These are phyloP conservation scores for Tetranychus cinnabarinus DNA, from an alignment of 1,140 invertebrate species.

Conservation along the genomic window DNA sequence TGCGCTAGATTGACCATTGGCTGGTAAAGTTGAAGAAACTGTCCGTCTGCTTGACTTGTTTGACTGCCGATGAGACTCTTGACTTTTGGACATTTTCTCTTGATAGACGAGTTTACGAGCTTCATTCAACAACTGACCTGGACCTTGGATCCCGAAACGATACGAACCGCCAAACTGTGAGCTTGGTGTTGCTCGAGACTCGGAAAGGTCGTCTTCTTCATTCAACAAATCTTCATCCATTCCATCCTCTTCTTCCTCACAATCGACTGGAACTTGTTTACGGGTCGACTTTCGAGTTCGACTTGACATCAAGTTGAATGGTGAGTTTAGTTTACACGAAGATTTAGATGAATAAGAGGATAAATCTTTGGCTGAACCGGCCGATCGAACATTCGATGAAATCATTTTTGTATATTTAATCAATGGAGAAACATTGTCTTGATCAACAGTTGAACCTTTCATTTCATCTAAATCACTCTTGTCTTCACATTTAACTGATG, in stretches of 20 bases:
- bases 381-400: too few species aligned
- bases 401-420: too few species aligned
- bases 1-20: not conserved
- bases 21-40: not conserved
- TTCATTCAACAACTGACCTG: slow-evolving; percentile 10
- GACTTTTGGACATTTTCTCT: slow-evolving; percentile 22
- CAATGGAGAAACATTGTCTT: too few species aligned
- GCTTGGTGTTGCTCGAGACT: not conserved
- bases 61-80: not conserved
- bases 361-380: too few species aligned
- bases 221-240: not conserved
- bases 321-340: too few species aligned
- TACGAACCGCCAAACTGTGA: not conserved
- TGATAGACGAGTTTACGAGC: slow-evolving; percentile 20
- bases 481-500: too few species aligned
- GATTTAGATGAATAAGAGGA: too few species aligned
- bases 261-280: not conserved
- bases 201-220: not conserved
- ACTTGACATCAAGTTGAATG: too few species aligned
- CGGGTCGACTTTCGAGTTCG: too few species aligned
- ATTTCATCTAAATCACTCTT: too few species aligned
- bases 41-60: not conserved
- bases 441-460: too few species aligned
- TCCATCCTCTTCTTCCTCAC: not conserved
- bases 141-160: not conserved